Conservation (phyloP, 2,113 vertebrate genomes). For the Mohoua ochrocephala region DNA sequence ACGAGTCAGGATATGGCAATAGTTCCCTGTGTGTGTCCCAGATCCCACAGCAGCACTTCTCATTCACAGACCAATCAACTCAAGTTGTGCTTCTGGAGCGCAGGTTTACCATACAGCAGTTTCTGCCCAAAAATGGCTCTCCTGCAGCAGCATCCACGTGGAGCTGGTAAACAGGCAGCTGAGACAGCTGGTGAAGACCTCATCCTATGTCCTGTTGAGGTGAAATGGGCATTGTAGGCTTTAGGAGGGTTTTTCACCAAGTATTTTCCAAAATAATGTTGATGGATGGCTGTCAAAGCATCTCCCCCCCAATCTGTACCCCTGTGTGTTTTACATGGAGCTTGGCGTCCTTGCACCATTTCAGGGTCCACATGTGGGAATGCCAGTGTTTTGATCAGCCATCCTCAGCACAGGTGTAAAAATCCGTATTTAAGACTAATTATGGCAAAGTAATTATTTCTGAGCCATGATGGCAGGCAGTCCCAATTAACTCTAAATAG, state of each 20-base stretch:
- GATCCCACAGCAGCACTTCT: background rate
- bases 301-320: background rate
- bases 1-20: background rate
- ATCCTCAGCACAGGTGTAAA: background rate
- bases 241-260: background rate
- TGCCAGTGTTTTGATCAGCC: background rate
- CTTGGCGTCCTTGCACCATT: background rate
- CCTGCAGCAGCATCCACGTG: background rate
- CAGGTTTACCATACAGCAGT: background rate
- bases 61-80: background rate
- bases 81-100: background rate
- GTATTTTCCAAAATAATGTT: background rate
- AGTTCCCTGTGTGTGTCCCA: background rate
- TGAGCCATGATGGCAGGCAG: background rate
- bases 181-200: background rate
- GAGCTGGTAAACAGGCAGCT: background rate
- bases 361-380: background rate
- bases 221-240: background rate
- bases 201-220: background rate
- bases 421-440: conserved; percentile 12
- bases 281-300: background rate
- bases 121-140: background rate
- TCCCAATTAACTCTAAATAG: conserved; percentile 15
- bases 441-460: conserved; percentile 26
- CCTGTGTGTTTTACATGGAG: rapidly evolving